Evolutionary conservation across 2,797 vertebrate genomes (phyloP).

Genomic region (Ibycter americanus): DNA sequence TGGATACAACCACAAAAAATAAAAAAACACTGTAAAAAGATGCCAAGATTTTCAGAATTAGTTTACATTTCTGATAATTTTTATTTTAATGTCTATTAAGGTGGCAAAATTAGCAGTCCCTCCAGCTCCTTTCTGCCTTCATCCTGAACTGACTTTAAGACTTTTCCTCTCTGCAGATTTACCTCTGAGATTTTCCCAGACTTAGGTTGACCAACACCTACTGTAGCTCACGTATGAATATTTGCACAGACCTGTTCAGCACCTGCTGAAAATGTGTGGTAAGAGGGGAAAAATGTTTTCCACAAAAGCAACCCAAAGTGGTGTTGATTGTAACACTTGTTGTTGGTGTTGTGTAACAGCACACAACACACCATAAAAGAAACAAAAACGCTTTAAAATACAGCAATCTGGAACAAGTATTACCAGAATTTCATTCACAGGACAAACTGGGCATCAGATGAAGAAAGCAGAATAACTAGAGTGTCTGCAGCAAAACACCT

Average conservation of each 20-base stretch:
- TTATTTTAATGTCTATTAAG: background rate
- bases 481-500: background rate
- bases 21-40: background rate
- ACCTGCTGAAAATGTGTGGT: background rate
- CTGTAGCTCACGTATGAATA: background rate
- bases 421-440: background rate
- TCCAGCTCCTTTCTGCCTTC: background rate
- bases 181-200: background rate
- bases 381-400: background rate
- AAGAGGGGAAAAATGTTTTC: background rate
- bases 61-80: background rate
- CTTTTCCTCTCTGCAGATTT: background rate
- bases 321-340: background rate
- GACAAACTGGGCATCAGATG: background rate
- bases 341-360: no score
- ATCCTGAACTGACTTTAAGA: background rate
- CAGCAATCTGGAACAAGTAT: background rate
- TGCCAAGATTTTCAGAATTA: background rate
- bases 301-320: background rate
- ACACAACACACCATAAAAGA: background rate
- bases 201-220: background rate
- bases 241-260: background rate
- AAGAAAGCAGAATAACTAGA: background rate
- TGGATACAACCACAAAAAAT: background rate
- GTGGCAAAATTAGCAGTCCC: background rate